A percentile compares a stretch with the other conserved stretches of the same genome.
Conservation (phyloP, 2,113 vertebrate genomes). For the Albula glossodonta region DNA sequence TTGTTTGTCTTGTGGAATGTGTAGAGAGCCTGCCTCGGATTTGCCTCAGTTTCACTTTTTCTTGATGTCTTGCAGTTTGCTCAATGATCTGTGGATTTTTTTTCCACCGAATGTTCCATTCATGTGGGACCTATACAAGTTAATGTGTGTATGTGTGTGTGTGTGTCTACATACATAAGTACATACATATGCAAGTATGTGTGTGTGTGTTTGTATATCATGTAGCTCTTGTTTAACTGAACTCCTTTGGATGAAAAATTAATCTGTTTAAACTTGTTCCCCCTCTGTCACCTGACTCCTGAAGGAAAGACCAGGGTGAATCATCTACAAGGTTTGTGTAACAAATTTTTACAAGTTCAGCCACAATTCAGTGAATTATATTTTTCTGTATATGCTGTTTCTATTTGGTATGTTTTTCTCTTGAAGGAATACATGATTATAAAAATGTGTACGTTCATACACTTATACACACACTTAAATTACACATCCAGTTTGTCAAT, state of each 20-base stretch:
- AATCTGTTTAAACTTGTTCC: slow-evolving; percentile 38
- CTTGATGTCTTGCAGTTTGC: slow-evolving; percentile 47
- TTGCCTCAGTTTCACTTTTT: slow-evolving; percentile 40
- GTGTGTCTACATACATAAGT: slow-evolving; percentile 49
- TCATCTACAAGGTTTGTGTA: slow-evolving; percentile 87
- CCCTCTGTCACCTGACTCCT: slow-evolving; percentile 67
- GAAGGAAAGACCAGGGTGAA: slow-evolving; percentile 92
- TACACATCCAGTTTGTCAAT: neutral
- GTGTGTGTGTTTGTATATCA: slow-evolving; percentile 23
- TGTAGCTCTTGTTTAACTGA: slow-evolving; percentile 27
- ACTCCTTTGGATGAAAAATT: slow-evolving; percentile 20
- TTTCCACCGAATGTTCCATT: neutral
- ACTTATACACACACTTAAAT: neutral
- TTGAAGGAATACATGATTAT: neutral
- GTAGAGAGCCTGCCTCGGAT: neutral
- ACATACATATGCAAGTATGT: slow-evolving; percentile 39
- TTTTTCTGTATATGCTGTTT: no score
- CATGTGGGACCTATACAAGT: neutral
- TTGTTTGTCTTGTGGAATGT: slow-evolving; percentile 29
- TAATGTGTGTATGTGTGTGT: slow-evolving; percentile 34
- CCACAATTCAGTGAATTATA: neutral
- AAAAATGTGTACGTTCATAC: neutral
- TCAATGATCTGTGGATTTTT: slow-evolving; percentile 60
- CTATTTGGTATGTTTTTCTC: neutral
- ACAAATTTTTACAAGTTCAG: slow-evolving; percentile 55